These are phyloP conservation scores for Synaphobranchus kaupii DNA, from an alignment of 2,797 vertebrate species.

Conservation along the genomic window DNA sequence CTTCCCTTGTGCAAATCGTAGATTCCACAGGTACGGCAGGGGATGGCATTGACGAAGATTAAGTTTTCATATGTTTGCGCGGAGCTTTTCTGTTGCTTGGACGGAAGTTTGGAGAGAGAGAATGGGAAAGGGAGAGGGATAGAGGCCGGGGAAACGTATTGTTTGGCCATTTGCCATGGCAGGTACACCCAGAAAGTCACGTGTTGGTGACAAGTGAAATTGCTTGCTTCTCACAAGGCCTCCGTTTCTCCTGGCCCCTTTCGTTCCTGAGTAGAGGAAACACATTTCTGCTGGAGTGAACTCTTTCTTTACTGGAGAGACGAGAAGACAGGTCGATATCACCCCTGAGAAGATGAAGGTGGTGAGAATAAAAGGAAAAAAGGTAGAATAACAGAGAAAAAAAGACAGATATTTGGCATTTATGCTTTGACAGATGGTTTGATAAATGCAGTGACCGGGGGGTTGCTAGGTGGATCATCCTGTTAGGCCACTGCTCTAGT, in stretches of 20 bases:
- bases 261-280: conserved; percentile 58
- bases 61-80: neutral
- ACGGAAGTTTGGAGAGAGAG: conserved; percentile 23
- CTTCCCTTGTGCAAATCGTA: conserved; percentile 41
- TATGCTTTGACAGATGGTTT: neutral
- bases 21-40: conserved; percentile 33
- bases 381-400: no score
- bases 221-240: conserved; percentile 46
- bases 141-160: conserved; percentile 30
- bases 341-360: conserved; percentile 1
- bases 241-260: conserved; percentile 40
- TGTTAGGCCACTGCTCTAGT: neutral
- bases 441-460: neutral
- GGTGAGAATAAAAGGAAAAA: neutral
- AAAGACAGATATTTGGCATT: neutral
- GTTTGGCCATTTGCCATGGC: conserved; percentile 54
- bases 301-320: conserved; percentile 25
- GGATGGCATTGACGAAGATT: neutral
- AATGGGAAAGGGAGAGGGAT: conserved; percentile 36
- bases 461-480: neutral
- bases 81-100: conserved; percentile 33
- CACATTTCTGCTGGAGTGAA: conserved; percentile 60
- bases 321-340: conserved; percentile 37
- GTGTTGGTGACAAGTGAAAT: conserved; percentile 54
- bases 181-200: conserved; percentile 57